Evolutionary conservation across 2,113 vertebrate genomes (phyloP).

Genomic region (Corythornis vintsioides): DNA sequence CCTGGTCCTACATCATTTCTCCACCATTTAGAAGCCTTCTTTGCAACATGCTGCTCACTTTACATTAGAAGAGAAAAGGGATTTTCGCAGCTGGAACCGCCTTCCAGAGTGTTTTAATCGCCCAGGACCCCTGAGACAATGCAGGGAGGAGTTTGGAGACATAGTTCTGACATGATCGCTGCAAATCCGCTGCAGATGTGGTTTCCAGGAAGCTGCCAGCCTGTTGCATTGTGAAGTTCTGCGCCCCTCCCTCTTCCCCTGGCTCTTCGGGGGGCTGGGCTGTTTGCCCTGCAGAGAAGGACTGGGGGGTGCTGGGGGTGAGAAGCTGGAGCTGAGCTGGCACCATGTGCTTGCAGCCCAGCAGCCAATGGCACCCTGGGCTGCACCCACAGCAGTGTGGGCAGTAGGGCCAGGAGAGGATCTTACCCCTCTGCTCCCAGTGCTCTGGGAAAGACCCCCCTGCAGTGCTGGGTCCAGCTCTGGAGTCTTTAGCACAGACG

Average conservation of each 20-base stretch:
- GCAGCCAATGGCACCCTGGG: rapidly evolving
- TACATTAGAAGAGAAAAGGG: neutral
- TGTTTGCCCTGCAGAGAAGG: rapidly evolving
- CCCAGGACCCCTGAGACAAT: slow-evolving; percentile 48
- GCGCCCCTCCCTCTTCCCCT: neutral
- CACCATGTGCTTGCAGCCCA: rapidly evolving
- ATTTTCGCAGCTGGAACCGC: slow-evolving; percentile 23
- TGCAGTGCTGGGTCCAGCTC: rapidly evolving
- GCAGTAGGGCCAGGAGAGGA: neutral
- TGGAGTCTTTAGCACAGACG: neutral
- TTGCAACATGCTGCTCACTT: neutral
- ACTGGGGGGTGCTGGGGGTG: neutral
- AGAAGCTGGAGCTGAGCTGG: rapidly evolving
- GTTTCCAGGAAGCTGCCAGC: slow-evolving; percentile 41
- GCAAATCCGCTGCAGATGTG: slow-evolving; percentile 59
- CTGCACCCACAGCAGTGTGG: rapidly evolving
- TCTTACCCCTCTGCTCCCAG: rapidly evolving
- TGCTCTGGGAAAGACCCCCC: rapidly evolving
- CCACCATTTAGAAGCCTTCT: neutral
- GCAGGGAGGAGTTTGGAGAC: slow-evolving; percentile 56
- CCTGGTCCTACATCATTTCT: neutral
- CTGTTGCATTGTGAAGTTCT: neutral
- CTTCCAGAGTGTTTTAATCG: slow-evolving; percentile 30
- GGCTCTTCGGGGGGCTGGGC: neutral
- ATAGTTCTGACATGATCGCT: slow-evolving; percentile 20